These are phyloP conservation scores for Pseudobourletiella spinata DNA, from an alignment of 1,140 invertebrate species.

Conservation along the genomic window DNA sequence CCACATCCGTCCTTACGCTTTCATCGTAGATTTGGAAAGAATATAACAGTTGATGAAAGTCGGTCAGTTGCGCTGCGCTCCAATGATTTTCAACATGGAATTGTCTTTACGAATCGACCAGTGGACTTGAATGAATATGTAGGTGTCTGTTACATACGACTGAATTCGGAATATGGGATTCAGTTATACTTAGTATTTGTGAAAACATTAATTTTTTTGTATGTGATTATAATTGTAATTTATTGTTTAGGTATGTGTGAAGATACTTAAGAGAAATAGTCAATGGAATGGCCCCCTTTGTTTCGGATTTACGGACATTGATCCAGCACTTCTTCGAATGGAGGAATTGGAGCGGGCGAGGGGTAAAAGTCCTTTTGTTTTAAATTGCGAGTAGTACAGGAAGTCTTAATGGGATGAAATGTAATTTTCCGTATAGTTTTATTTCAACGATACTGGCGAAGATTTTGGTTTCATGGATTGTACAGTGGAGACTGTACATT, in stretches of 20 bases:
- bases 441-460: neutral
- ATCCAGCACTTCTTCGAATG: neutral
- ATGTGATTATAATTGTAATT: neutral
- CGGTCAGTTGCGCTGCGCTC: neutral
- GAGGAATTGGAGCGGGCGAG: neutral
- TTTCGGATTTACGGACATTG: conserved; percentile 9
- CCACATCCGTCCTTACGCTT: neutral
- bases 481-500: neutral
- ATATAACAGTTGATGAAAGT: neutral
- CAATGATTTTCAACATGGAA: conserved; percentile 7
- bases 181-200: neutral
- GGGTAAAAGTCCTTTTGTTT: neutral
- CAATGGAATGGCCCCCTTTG: conserved; percentile 4
- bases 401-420: neutral
- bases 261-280: conserved; percentile 1
- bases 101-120: conserved; percentile 10
- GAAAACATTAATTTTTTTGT: neutral
- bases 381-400: too few species aligned
- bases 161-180: too few species aligned
- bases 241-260: neutral
- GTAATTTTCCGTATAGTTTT: too few species aligned
- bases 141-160: neutral
- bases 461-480: conserved; percentile 1
- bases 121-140: conserved; percentile 10
- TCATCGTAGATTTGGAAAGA: conserved; percentile 9